Evolutionary conservation across 1,140 invertebrate genomes (phyloP), one percentile per base, ranked within the genome.

Genomic region (Eulimnadia texana): DNA sequence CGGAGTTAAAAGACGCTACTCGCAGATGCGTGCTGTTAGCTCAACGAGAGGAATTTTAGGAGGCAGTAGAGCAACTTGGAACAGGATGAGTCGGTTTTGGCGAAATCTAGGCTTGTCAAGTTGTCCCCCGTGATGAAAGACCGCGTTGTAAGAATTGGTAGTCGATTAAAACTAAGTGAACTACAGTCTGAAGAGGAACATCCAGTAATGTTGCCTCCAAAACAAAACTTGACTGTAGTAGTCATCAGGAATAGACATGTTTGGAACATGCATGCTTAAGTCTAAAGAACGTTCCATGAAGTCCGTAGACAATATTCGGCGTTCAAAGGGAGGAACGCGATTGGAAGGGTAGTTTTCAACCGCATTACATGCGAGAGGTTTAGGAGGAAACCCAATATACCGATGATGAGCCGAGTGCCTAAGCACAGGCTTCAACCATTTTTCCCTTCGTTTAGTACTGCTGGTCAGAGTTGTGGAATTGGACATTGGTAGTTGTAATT

Each of bases 381-480:
- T 9, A 13, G 20, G 13, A 20, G 23, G n/a, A 19, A 52, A 50
- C 59, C 59, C 24, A 6, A 27, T 3, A 2, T 16, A n/a, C 59
- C 49, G 2, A 6, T 50, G 49, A 61, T 53, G 59, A 50, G 20
- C 10, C 23, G 47, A 3, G 22, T 61, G 23, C 59, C 59, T 10
- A 27, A 22, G 3, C 20, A 28, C 6, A 47, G 59, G 3, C 13
- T 52, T 19, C 20, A 22, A 22, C 10, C 58, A 1, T 61, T 22
- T 28, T n/a, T 23, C 19, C 59, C 59, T n/a, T 57, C 63, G n/a
- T 67, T 67, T 50, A 50, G 49, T 0, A 19, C 60, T 22, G 50
- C 61, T n/a, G 68, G 67, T 16, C n/a, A n/a, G n/a, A n/a, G n/a
- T n/a, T n/a, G n/a, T n/a, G n/a, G n/a, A n/a, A n/a, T n/a, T n/a